Evolutionary conservation across 1,140 invertebrate genomes (phyloP), one percentile per base, ranked within the genome.

Genomic region (Coboldia fuscipes): DNA sequence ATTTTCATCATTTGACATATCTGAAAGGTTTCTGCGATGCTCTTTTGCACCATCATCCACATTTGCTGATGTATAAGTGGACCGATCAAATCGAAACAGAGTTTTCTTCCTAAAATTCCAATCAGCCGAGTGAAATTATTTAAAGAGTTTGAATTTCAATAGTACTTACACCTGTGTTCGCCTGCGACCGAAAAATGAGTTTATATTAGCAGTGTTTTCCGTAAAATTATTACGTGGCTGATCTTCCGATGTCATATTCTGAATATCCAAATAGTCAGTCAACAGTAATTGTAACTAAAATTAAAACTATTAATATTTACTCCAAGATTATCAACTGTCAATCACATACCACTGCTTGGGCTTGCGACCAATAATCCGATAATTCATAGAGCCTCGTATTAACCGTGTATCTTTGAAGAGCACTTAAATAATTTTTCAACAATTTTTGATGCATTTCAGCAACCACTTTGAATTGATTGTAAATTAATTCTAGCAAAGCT

Each of bases 301-400:
- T 14, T 42, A 32, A 39, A 33, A 31, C 33, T 26, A 37, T 29
- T 12, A 30, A 24, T 37, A 27, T 27, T 4, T n/a, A 27, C 4
- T 14, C 12, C 4, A 27, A 27, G 4, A 12, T n/a, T 27, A 3
- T 27, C 12, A 3, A 4, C 24, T 42, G 2, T 36, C 31, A 38
- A 36, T 32, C 9, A 61, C 69, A 63, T 65, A 88, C 78, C 41
- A 88, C 79, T 45, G 71, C 69, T 55, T 93, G 86, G 16, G 89
- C 75, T 46, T 81, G 78, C 21, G 69, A 72, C 85, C 86, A 92
- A 42, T 88, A 81, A 55, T 88, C 77, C 12, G 72, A 66, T 44
- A 83, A 72, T 41, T 74, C 72, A 56, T 89, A 88, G 3, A 72
- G 48, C 26, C 62, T 60, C 3, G 65, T 49, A 39, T 65, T 60